phyloP scores from a whole-genome alignment of 1,140 invertebrate genomes.

The Atta texana region DNA sequence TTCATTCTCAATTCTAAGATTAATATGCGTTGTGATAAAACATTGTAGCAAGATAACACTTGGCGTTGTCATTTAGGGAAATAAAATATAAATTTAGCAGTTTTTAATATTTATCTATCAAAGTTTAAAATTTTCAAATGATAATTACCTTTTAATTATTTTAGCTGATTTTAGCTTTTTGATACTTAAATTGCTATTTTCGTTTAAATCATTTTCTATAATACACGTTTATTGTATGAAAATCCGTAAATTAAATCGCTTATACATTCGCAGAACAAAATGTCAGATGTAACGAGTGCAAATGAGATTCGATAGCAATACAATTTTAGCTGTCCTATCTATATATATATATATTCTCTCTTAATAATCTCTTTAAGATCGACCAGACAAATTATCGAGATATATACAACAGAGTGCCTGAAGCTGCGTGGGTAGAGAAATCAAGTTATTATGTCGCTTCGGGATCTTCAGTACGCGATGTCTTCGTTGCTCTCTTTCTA shows the following conservation, averaged over 20 bases:
- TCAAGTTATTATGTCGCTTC: constrained; percentile 52
- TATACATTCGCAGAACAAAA: constrained; percentile 10
- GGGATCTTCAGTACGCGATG: constrained; percentile 28
- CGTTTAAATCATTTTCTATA: constrained; percentile 4
- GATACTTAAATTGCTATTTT: constrained; percentile 25
- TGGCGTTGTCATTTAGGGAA: neutral
- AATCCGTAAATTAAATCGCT: constrained; percentile 21
- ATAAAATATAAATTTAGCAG: neutral
- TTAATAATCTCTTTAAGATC: constrained; percentile 44
- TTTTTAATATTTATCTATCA: neutral
- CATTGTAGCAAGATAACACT: neutral
- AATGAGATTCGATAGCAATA: constrained; percentile 21
- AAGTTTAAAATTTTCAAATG: constrained; percentile 16
- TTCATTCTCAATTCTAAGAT: constrained; percentile 38
- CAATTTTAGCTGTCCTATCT: constrained; percentile 2
- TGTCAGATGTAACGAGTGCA: constrained; percentile 22
- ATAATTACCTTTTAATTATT: constrained; percentile 16
- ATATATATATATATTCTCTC: constrained; percentile 11
- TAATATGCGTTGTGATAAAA: neutral
- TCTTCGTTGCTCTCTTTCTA: constrained; percentile 37
- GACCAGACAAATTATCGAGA: constrained; percentile 42
- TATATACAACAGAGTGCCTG: neutral
- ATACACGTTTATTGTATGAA: neutral
- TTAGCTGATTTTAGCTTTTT: constrained; percentile 9
- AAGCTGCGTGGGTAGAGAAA: constrained; percentile 35